phyloP scores from a whole-genome alignment of 2,888 invertebrate species.

The Agonopterix subpropinquella region DNA sequence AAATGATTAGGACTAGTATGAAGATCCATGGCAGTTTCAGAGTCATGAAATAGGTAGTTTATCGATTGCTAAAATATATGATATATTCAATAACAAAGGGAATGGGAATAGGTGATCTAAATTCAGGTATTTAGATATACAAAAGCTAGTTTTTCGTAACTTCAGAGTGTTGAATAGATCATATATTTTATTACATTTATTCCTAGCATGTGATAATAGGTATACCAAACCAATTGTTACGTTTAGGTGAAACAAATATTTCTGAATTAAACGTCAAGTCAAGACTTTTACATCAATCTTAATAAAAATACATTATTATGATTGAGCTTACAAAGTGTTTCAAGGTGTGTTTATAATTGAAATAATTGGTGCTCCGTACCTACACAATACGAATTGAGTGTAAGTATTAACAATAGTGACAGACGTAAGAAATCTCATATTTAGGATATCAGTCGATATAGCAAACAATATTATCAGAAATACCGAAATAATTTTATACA shows the following conservation, averaged over 20 bases:
- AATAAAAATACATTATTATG: slow-evolving; percentile 20
- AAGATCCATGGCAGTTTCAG: background rate
- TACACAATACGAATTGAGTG: slow-evolving; percentile 41
- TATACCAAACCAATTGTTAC: no score
- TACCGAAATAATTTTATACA: slow-evolving; percentile 47
- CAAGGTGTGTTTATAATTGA: slow-evolving; percentile 36
- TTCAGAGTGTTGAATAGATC: no score
- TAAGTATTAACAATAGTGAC: slow-evolving; percentile 36
- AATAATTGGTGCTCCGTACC: slow-evolving; percentile 45
- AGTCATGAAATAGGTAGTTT: background rate
- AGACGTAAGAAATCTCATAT: slow-evolving; percentile 38
- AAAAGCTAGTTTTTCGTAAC: no score
- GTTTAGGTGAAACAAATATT: no score
- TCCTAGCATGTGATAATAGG: no score
- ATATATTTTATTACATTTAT: no score
- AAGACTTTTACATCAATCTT: slow-evolving; percentile 4
- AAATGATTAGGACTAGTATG: background rate
- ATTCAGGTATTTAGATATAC: no score
- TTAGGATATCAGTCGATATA: slow-evolving; percentile 47
- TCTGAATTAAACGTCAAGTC: no score
- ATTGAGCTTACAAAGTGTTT: slow-evolving; percentile 14
- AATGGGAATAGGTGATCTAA: no score
- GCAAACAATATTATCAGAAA: slow-evolving; percentile 48
- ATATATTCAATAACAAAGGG: no score
- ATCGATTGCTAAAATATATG: background rate